Evolutionary conservation across 2,888 invertebrate genomes (phyloP).

Genomic region (Archaeoteleia sp.): DNA sequence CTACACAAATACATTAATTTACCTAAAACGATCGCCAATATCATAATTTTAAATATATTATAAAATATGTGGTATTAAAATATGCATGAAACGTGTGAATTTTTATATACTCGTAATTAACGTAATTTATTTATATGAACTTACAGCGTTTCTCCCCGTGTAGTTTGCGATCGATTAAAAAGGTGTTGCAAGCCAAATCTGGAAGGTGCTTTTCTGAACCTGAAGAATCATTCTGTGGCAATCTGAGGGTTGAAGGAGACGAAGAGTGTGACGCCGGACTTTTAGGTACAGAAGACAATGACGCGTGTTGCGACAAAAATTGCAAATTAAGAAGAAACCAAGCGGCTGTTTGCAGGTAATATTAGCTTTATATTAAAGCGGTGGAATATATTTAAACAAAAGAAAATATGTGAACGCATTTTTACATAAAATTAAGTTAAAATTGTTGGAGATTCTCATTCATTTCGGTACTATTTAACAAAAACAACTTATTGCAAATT

Average conservation of each 20-base stretch:
- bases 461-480: no score
- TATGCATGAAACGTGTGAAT: no score
- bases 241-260: slow-evolving; percentile 94
- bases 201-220: slow-evolving; percentile 94
- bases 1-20: no score
- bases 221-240: slow-evolving; percentile 97
- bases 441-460: no score
- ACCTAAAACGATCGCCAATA: no score
- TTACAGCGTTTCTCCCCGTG: slow-evolving; percentile 95
- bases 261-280: slow-evolving; percentile 98
- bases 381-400: no score
- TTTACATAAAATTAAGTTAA: neutral
- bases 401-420: neutral
- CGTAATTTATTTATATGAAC: slow-evolving; percentile 16
- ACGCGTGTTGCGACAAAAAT: slow-evolving; percentile 94
- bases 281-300: slow-evolving; percentile 93
- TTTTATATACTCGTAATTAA: no score
- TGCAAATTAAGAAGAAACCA: slow-evolving; percentile 89
- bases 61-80: no score
- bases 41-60: slow-evolving; percentile 10
- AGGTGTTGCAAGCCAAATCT: slow-evolving; percentile 94
- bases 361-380: no score
- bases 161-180: slow-evolving; percentile 92
- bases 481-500: no score
- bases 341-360: slow-evolving; percentile 91